Conservation (phyloP, 2,888 invertebrate genomes). For the Beris morrisii region DNA sequence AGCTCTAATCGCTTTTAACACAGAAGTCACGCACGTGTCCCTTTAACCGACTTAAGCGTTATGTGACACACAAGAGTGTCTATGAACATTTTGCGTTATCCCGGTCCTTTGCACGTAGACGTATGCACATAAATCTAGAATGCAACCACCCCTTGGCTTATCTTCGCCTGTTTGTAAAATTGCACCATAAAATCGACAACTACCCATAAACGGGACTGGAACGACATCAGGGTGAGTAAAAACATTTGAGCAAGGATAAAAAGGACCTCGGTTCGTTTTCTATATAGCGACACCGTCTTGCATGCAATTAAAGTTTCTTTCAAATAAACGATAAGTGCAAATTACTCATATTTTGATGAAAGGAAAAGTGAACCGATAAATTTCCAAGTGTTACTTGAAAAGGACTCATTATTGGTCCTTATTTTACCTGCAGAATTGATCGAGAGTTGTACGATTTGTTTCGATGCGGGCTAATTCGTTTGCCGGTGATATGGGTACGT, state of each 20-base stretch:
- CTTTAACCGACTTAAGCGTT: constrained; percentile 35
- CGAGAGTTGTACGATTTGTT: neutral
- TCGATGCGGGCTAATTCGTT: constrained; percentile 21
- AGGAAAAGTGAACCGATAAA: constrained; percentile 5
- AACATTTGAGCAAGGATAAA: neutral
- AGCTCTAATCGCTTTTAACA: constrained; percentile 30
- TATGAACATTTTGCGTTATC: constrained; percentile 30
- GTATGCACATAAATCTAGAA: neutral
- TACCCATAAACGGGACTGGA: neutral
- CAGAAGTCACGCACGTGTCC: constrained; percentile 33
- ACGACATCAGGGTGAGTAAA: too few species aligned
- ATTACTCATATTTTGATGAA: constrained; percentile 31
- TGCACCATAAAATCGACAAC: constrained; percentile 18
- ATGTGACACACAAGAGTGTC: constrained; percentile 29
- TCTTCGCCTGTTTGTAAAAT: too few species aligned
- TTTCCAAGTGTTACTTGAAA: neutral
- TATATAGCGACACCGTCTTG: constrained; percentile 1
- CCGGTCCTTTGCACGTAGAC: constrained; percentile 1
- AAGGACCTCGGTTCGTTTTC: constrained; percentile 16
- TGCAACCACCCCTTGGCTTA: too few species aligned
- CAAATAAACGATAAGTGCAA: constrained; percentile 32
- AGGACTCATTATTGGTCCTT: constrained; percentile 7
- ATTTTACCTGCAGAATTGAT: constrained; percentile 16
- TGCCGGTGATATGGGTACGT: neutral
- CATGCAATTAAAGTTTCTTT: constrained; percentile 28